Evolutionary conservation across 2,797 vertebrate genomes (phyloP), one percentile per base, ranked within the genome.

Genomic region (Lacerta viridis): DNA sequence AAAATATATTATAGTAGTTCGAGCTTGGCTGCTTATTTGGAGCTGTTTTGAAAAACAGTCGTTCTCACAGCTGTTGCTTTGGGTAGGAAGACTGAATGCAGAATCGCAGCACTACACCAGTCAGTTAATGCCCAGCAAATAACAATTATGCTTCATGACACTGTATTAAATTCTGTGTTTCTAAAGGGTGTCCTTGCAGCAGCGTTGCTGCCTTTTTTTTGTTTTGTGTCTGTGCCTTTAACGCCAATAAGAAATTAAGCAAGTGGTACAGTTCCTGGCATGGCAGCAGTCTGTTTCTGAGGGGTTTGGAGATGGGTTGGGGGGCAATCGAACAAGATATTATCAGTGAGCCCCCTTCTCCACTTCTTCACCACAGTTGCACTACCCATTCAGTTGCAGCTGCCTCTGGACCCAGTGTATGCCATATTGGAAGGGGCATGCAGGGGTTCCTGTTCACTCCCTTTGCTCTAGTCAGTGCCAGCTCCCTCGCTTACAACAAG

Each of bases 41-140:
- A 25, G 61, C 11, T 91, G 50, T 64, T 0, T 0, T 64, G 78
- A 59, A 75, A n/a, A 76, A 13, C 0, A 83, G 64, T 17, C 64
- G 71, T 90, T 55, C 27, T 85, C 69, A 71, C 1, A 25, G 27
- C 11, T 89, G 25, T 36, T 79, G 50, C 80, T 84, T 68, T 27
- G 13, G 6, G 89, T 41, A 43, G 68, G 29, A 79, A 84, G 17
- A 23, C 77, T 46, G 27, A 80, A 23, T 18, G 71, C 36, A 10
- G 64, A 33, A 3, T 80, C 23, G 7, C 59, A 76, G 7, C 59
- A 10, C 85, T 83, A 17, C 20, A 9, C 3, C 36, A 25, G 23
- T 27, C 41, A 10, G 3, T 36, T 39, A 87, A 72, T 86, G 78
- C 36, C 39, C 72, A 82, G 79, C 68, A 75, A 79, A 66, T 23